These are phyloP conservation scores for Dryas iulia DNA, from an alignment of 1,140 invertebrate species.

Conservation along the genomic window DNA sequence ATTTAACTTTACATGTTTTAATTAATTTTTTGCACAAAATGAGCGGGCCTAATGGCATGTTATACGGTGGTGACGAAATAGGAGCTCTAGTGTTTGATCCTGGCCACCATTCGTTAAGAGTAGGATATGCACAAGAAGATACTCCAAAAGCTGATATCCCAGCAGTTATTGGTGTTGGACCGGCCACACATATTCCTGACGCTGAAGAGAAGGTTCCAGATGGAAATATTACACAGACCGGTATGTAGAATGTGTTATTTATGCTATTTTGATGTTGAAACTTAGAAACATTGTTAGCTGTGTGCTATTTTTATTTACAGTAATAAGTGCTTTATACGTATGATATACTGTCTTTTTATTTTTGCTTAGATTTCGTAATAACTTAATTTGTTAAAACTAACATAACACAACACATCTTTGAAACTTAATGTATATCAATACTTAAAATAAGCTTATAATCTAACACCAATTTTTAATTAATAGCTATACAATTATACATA, in stretches of 20 bases:
- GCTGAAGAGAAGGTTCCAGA: conserved; percentile 84
- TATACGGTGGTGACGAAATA: conserved; percentile 97
- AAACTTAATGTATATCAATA: no score
- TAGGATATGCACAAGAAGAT: conserved; percentile 96
- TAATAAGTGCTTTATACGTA: not conserved
- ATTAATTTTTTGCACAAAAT: conserved; percentile 35
- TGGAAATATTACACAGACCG: conserved; percentile 61
- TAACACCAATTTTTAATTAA: no score
- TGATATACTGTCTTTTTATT: no score
- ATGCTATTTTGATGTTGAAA: not conserved
- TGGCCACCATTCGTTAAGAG: conserved; percentile 84
- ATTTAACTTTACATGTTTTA: not conserved
- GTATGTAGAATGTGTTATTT: not conserved
- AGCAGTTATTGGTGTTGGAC: conserved; percentile 88
- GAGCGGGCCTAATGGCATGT: conserved; percentile 83
- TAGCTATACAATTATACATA: no score
- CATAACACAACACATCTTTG: no score
- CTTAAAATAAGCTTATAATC: no score
- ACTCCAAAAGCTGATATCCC: conserved; percentile 96
- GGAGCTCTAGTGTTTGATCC: conserved; percentile 98
- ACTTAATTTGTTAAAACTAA: no score
- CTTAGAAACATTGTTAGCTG: not conserved
- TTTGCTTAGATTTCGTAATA: no score
- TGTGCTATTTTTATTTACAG: not conserved
- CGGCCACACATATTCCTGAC: conserved; percentile 81